Conservation (phyloP, 1,140 invertebrate genomes). For the Caenorhabditis remanei region DNA sequence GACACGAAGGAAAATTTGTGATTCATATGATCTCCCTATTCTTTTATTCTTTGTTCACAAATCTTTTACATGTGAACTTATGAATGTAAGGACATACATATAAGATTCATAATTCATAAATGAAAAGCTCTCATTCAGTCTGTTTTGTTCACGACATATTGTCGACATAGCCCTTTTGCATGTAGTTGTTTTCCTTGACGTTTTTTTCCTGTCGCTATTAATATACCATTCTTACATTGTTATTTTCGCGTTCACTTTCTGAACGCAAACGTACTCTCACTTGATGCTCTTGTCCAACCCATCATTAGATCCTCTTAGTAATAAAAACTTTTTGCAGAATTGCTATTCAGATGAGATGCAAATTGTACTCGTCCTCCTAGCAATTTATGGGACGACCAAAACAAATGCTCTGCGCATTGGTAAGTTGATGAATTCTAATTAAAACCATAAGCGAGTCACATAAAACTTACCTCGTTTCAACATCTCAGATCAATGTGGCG, state of each 20-base stretch:
- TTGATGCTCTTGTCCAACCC: neutral
- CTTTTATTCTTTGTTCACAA: neutral
- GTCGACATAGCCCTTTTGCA: neutral
- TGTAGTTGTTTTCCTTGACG: too few species aligned
- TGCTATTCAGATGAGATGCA: slow-evolving; percentile 55
- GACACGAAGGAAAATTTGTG: slow-evolving; percentile 18
- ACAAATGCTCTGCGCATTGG: slow-evolving; percentile 45
- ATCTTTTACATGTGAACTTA: slow-evolving; percentile 1
- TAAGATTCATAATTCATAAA: neutral
- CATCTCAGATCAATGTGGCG: slow-evolving; percentile 59
- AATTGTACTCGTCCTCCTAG: slow-evolving; percentile 46
- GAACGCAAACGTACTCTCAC: too few species aligned
- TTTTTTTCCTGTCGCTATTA: too few species aligned
- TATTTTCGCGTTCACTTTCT: too few species aligned
- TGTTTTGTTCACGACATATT: too few species aligned
- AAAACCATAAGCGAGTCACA: slow-evolving; percentile 7
- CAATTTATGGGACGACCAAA: slow-evolving; percentile 48
- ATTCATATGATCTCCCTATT: slow-evolving; percentile 47
- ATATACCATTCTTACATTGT: too few species aligned
- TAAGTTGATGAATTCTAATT: slow-evolving; percentile 20
- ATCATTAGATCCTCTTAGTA: neutral
- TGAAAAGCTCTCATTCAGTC: neutral
- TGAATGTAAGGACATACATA: neutral
- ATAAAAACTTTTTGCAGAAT: slow-evolving; percentile 23
- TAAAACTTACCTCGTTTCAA: slow-evolving; percentile 17